These are phyloP conservation scores for Charadrius vociferus DNA, from an alignment of 2,113 vertebrate species.

Conservation along the genomic window DNA sequence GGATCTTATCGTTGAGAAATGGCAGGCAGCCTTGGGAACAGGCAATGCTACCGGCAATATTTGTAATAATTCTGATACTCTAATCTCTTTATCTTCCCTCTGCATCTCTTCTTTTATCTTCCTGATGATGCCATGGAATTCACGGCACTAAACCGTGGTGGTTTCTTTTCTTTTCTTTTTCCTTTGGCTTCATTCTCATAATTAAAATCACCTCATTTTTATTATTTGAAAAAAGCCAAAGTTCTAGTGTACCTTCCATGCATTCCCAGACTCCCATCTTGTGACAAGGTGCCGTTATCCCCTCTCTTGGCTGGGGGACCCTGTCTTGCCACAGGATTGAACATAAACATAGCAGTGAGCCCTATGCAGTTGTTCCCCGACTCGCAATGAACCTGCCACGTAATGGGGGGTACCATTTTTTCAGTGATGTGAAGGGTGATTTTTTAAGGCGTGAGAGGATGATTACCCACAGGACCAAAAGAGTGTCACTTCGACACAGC, in stretches of 20 bases:
- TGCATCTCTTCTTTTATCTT: constrained; percentile 44
- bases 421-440: background rate
- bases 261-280: background rate
- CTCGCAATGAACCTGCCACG: background rate
- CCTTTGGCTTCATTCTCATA: background rate
- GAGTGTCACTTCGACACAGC: background rate
- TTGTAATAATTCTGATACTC: constrained; percentile 2
- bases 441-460: background rate
- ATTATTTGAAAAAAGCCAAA: background rate
- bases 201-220: background rate
- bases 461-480: background rate
- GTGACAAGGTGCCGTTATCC: background rate
- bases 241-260: rapidly evolving
- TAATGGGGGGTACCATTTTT: background rate
- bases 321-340: background rate
- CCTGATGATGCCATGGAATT: background rate
- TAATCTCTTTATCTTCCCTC: constrained; percentile 36
- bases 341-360: background rate
- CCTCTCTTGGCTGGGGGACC: background rate
- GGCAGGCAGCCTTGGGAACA: constrained; percentile 48
- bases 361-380: background rate
- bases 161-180: background rate
- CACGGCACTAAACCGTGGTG: background rate
- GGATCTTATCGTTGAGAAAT: constrained; percentile 23
- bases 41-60: constrained; percentile 9